Evolutionary conservation across 30 jellyfish, hydroid and myxozoan genomes (phyloP).

Genomic region (Turritopsis dohrnii): DNA sequence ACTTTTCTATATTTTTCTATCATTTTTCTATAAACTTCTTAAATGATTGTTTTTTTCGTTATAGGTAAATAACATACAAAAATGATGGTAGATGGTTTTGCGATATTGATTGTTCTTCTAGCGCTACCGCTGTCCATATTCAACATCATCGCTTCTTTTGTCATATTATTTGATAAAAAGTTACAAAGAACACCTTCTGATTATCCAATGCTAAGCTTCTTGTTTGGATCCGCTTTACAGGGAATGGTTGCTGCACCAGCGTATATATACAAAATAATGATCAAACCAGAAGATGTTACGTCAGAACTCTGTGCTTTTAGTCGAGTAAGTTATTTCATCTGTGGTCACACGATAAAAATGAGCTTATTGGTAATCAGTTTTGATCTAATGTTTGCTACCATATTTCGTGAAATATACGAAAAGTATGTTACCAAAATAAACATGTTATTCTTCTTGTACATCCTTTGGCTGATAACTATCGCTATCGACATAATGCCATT

Average conservation of each 20-base stretch:
- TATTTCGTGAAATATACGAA: slow-evolving; percentile 1
- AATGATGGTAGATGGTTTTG: slow-evolving; percentile 11
- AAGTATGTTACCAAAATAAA: not conserved
- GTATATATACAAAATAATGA: slow-evolving; percentile 18
- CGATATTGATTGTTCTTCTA: not conserved
- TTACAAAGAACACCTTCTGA: not conserved
- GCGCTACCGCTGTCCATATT: not conserved
- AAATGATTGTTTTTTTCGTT: not conserved
- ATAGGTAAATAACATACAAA: not conserved
- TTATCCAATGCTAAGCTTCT: slow-evolving; percentile 19
- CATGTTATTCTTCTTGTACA: not conserved
- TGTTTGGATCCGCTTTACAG: slow-evolving; percentile 20
- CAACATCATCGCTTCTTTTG: slow-evolving; percentile 8
- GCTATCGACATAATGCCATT: slow-evolving; percentile 21
- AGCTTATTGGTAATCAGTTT: slow-evolving; percentile 21
- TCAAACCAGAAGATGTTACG: slow-evolving; percentile 5
- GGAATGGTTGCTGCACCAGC: slow-evolving; percentile 23
- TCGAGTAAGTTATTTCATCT: slow-evolving; percentile 18
- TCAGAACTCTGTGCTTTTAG: slow-evolving; percentile 5
- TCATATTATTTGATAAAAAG: slow-evolving; percentile 11
- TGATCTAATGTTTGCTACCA: slow-evolving; percentile 29
- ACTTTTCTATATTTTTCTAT: too few species aligned
- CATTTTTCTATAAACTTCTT: too few species aligned
- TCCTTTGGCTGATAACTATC: slow-evolving; percentile 12
- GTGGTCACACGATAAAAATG: slow-evolving; percentile 19